phyloP scores from a whole-genome alignment of 2,888 invertebrate species.

The Sarcophaga rosellei region DNA sequence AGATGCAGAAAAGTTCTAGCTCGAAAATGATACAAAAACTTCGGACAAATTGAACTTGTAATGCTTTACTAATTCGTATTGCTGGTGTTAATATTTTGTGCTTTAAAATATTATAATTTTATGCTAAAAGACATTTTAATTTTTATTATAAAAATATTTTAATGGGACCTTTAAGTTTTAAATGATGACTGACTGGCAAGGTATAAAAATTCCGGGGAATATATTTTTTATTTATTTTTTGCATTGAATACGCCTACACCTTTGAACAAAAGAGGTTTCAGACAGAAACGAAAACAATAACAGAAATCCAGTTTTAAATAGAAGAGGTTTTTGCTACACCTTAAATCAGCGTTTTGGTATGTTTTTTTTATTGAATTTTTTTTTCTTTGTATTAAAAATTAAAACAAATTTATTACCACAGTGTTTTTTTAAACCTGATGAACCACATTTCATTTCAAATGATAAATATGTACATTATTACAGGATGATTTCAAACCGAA shows the following conservation, averaged over 20 bases:
- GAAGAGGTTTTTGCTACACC: not conserved
- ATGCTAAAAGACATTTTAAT: not conserved
- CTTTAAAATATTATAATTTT: not conserved
- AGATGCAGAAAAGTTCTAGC: no score
- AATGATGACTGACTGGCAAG: not conserved
- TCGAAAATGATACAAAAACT: no score
- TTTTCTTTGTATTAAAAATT: slow-evolving; percentile 3
- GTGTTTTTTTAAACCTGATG: slow-evolving; percentile 1
- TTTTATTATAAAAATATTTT: slow-evolving; percentile 3
- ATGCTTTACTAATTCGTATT: no score
- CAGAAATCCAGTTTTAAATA: not conserved
- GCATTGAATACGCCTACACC: slow-evolving; percentile 16
- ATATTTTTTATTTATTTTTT: not conserved
- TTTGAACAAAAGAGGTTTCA: slow-evolving; percentile 4
- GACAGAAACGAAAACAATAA: not conserved
- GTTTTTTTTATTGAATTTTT: slow-evolving; percentile 4
- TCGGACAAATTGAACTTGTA: no score
- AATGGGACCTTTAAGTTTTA: not conserved
- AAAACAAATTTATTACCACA: not conserved
- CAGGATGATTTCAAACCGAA: not conserved
- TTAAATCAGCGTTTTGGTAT: not conserved
- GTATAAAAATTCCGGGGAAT: not conserved
- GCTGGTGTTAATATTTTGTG: no score
- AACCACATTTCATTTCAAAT: slow-evolving; percentile 26
- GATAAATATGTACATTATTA: slow-evolving; percentile 20